Conservation (phyloP, 1,140 invertebrate genomes). For the Drosophila punjabiensis region DNA sequence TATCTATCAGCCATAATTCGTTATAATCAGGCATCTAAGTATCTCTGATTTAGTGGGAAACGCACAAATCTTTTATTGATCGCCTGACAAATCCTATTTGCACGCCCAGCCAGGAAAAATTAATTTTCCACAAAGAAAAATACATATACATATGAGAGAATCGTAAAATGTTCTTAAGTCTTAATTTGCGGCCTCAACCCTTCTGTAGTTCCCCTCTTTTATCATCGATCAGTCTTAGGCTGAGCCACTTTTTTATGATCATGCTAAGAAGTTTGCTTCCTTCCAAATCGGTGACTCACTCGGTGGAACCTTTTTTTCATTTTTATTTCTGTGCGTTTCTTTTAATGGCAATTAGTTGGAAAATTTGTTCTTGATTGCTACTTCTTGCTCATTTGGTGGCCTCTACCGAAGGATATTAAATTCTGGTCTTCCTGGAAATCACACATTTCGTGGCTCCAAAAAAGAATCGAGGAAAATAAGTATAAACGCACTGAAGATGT, state of each 20-base stretch:
- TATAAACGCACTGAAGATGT: conserved; percentile 16
- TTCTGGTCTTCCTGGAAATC: conserved; percentile 45
- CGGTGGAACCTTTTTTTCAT: conserved; percentile 38
- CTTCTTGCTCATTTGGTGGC: conserved; percentile 50
- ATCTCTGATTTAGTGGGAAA: conserved; percentile 51
- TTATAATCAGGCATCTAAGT: conserved; percentile 52
- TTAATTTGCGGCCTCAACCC: conserved; percentile 61
- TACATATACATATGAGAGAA: conserved; percentile 7
- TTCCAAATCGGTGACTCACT: conserved; percentile 32
- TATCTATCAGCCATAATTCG: conserved; percentile 32
- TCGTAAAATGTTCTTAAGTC: conserved; percentile 54
- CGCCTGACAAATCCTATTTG: conserved; percentile 79
- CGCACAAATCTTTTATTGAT: conserved; percentile 30
- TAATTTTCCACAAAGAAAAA: conserved; percentile 54
- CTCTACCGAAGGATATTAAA: conserved; percentile 22
- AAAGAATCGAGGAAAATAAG: conserved; percentile 4
- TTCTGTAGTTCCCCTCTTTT: conserved; percentile 36
- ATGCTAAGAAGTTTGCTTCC: conserved; percentile 71
- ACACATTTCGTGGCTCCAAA: conserved; percentile 37
- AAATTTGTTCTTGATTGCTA: conserved; percentile 59
- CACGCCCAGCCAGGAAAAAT: conserved; percentile 72
- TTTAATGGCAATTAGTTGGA: conserved; percentile 80
- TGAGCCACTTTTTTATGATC: conserved; percentile 66
- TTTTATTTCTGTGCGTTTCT: conserved; percentile 27
- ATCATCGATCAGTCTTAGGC: conserved; percentile 75